Percentiles rank a stretch among this genome's conserved stretches.
These are phyloP conservation scores for Chloroceryle amazona DNA, from an alignment of 2,797 vertebrate genomes.

Conservation along the genomic window DNA sequence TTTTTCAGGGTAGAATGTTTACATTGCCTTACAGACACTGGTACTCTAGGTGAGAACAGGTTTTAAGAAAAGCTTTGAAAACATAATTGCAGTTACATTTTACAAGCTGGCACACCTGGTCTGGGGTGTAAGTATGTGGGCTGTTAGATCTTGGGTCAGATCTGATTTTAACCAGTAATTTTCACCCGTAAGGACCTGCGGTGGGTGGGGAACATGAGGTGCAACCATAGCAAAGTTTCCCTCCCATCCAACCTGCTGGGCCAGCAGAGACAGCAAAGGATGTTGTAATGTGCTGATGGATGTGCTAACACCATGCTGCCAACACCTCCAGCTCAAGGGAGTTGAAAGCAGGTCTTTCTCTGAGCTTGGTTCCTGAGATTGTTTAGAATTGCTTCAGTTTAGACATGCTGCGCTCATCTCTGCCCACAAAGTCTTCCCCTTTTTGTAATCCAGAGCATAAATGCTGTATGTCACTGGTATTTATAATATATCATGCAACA, in stretches of 20 bases:
- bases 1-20: neutral
- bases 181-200: neutral
- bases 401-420: neutral
- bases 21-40: neutral
- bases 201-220: rapidly evolving
- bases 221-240: rapidly evolving
- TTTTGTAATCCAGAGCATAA: neutral
- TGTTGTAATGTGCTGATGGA: neutral
- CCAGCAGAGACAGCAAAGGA: neutral
- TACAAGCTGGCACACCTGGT: neutral
- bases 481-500: neutral
- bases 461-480: neutral
- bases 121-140: neutral
- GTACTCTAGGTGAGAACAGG: neutral
- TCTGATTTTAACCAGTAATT: neutral
- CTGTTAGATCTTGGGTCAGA: neutral
- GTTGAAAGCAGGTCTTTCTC: neutral
- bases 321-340: neutral
- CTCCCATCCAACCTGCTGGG: neutral
- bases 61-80: conserved; percentile 11
- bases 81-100: neutral
- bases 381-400: neutral
- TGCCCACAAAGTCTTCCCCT: neutral
- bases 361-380: neutral
- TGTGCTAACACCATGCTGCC: neutral